Base-by-base conservation (phyloP, 2,888 invertebrate species). In the Archaeoteleia sp. region DNA sequence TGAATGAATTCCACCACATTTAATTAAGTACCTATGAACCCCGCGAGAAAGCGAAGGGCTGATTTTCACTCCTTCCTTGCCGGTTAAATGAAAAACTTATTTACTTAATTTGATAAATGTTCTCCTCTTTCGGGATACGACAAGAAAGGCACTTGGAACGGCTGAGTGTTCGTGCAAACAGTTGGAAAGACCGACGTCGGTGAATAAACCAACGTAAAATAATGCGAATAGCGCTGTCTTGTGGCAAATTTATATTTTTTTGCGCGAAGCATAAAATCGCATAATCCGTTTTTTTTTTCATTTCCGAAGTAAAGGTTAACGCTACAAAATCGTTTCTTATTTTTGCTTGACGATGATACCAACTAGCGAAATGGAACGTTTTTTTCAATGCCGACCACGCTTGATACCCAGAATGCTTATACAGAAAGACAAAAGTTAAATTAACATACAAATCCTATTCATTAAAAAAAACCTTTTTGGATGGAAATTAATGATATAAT, bases 101-200 rank as follows among this genome's bases (percentile, higher is more conserved):
- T 54, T 54, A 66, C 66, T 66, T 42, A 58, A 58, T 58, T 66
- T 54, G 51, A 49, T 49, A 55, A 63, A 63, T 49, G 55, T 49
- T 55, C 35, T 27, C 35, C 30, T 43, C 17, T 42, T 40, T 8
- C 10, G 2, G 34, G 13, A 27, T 35, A 27, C 10, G 29, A 48
- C 40, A 39, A 54, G 49, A 30, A 48, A 60, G 42, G 42, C 49
- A 54, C 60, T 66, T 49, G 34, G 48, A 54, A 54, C 25, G 66
- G 60, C 60, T 51, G 66, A 66, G 66, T 60, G 25, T 54, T 35
- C 57, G 39, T 13, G 66, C 60, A 66, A 66, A 66, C 48, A 58
- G 35, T 34, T 40, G 34, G 53, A 54, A 58, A 58, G 57, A 48
- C 46, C 27, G 42, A 30, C 45, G 15, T 15, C 10, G 10, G 10